Base-by-base conservation (phyloP, 1,140 invertebrate species). In the Panonychus citri region DNA sequence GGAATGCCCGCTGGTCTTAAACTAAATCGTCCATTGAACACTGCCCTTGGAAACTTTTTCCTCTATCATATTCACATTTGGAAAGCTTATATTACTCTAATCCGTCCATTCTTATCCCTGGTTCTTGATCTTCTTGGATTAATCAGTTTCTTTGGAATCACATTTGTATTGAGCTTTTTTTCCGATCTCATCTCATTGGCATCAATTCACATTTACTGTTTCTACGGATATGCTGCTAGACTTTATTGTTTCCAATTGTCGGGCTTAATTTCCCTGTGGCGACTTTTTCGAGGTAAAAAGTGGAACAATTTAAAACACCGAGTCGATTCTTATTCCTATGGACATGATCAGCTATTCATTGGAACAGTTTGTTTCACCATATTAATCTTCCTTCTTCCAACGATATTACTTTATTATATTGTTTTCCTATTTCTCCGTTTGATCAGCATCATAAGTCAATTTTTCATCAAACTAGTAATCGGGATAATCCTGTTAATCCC, bases 181-280 rank as follows among this genome's bases (percentile, higher is more conserved):
- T 77, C 78, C 50, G 88, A 93, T 69, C 72, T 91, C 51, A 66
- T 91, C 34, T 78, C 78, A 40, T 70, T 90, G 43, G 78, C 82
- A 27, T 89, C 85, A 40, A 80, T 94, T 61, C 89, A 95, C 67
- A 78, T 87, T 46, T 89, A 90, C 68, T 93, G 87, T 65, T 90
- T 93, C 66, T 91, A 94, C 71, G 82, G 90, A 27, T 94, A 93
- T 75, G 87, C 85, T 61, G 81, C 85, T 54, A 82, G 84, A 86
- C 89, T 94, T 12, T 89, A 85, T 66, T 78, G 79, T 61, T 73
- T 90, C 43, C 84, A 90, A 72, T 67, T 87, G 27, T 77, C 72
- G 57, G 79, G 80, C 1, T 68, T 94, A 13, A 76, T 73, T 53
- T 81, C 86, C 3, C 70, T 93, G 17, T 82, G 85, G 69, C 73